phyloP scores from a whole-genome alignment of 2,113 vertebrate species.

The Periophthalmodon schlosseri region DNA sequence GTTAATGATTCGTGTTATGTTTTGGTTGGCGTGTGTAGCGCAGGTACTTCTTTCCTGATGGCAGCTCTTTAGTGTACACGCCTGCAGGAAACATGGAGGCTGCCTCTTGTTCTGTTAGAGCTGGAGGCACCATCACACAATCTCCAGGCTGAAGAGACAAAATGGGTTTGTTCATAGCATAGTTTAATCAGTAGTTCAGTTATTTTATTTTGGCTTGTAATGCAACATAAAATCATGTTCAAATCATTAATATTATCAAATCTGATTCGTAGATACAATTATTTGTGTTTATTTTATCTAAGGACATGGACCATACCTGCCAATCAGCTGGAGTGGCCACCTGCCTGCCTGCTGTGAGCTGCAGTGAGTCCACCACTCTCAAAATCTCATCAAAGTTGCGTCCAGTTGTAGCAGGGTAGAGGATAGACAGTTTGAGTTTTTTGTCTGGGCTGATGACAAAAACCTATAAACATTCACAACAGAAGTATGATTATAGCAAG shows the following conservation, averaged over 20 bases:
- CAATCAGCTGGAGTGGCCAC: constrained; percentile 92
- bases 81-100: constrained; percentile 84
- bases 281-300: not conserved
- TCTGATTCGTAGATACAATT: not conserved
- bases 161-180: not conserved
- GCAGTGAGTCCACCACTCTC: constrained; percentile 88
- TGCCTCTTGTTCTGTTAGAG: constrained; percentile 85
- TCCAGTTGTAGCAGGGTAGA: constrained; percentile 92
- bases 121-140: constrained; percentile 89
- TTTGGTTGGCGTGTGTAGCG: constrained; percentile 86
- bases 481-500: not conserved
- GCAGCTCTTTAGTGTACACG: constrained; percentile 88
- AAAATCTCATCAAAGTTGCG: constrained; percentile 95
- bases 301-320: constrained; percentile 77
- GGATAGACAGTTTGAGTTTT: constrained; percentile 89
- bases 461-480: constrained; percentile 74
- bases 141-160: constrained; percentile 79
- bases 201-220: not conserved
- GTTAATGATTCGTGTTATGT: not conserved
- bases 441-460: constrained; percentile 93
- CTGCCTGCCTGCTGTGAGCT: constrained; percentile 83
- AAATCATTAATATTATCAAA: not conserved
- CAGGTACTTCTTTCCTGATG: constrained; percentile 91
- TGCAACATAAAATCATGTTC: not conserved
- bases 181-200: not conserved